Conservation (phyloP, 1,140 invertebrate species). For the Galleria mellonella region DNA sequence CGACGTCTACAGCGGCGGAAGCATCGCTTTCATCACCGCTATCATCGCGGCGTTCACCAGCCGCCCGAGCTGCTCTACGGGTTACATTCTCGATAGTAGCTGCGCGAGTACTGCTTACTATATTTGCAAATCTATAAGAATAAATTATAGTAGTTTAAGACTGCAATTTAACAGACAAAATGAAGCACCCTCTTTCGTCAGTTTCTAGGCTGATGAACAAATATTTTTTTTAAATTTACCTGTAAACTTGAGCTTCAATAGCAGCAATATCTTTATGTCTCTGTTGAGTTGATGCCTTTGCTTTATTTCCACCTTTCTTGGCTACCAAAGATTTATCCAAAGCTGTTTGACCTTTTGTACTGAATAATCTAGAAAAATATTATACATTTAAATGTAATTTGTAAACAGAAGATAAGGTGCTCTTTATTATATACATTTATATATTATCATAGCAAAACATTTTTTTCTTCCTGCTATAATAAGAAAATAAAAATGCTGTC, state of each 20-base stretch:
- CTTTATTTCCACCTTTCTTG: conserved; percentile 83
- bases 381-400: no score
- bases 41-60: conserved; percentile 94
- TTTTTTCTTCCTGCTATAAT: no score
- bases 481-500: no score
- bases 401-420: background rate
- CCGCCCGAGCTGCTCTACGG: conserved; percentile 96
- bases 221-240: conserved; percentile 42
- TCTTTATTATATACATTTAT: background rate
- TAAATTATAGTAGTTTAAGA: no score
- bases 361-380: conserved; percentile 81
- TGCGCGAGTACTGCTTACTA: conserved; percentile 87
- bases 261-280: conserved; percentile 88
- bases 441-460: background rate
- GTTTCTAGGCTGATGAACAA: no score
- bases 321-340: conserved; percentile 93
- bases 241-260: conserved; percentile 93
- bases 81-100: conserved; percentile 99
- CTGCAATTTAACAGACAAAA: no score
- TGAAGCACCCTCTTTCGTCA: no score
- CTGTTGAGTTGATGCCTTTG: conserved; percentile 81
- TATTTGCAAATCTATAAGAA: conserved; percentile 81
- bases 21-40: conserved; percentile 92
- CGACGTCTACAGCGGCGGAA: conserved; percentile 91
- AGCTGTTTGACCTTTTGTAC: conserved; percentile 94